Base-by-base conservation (phyloP, 2,797 vertebrate genomes). In the Clarias fuscus region DNA sequence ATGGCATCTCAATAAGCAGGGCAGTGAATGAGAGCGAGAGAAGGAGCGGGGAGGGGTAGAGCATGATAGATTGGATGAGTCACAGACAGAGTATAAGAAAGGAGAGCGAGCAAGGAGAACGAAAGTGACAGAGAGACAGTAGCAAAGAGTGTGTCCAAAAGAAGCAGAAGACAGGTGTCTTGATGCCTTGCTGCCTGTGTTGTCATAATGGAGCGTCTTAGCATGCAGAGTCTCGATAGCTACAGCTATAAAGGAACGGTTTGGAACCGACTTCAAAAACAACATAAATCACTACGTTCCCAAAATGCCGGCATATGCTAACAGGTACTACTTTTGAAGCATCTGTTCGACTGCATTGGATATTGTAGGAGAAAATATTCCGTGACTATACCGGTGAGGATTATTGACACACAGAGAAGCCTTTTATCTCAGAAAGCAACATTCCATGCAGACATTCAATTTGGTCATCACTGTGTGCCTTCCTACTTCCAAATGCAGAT, bases 1-100 rank as follows among this genome's bases (percentile, higher is more conserved):
- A 92, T 88, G 85, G 90, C 72, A 88, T 81, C 67, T 83, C 24
- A 89, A 70, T 14, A 84, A 86, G 73, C 43, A 76, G 84, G 86
- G 58, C 40, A 78, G 73, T 70, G 58, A 82, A 14, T 78, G 33
- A 83, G 71, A 83, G 53, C 86, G 84, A 20, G 15, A 84, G 83
- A 40, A 33, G 43, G 59, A 22, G 24, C 85, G n/a, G 33, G 30
- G n/a, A 10, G 3, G 15, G 15, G n/a, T n/a, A 15, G 10, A 18
- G 17, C 5, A 43, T 80, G 80, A 56, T 33, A 33, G 17, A 68
- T 82, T 56, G 18, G 83, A 93, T 92, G 81, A 89, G 84, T 78
- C 71, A 53, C n/a, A 68, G n/a, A 56, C n/a, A 68, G 64, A 82
- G 68, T 53, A 30, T 68, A 68, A 82, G 64, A 82, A 24, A 67